Percentiles rank a stretch among this genome's conserved stretches.
phyloP scores from a whole-genome alignment of 2,113 vertebrate species.

The Psilopsiagon aymara region DNA sequence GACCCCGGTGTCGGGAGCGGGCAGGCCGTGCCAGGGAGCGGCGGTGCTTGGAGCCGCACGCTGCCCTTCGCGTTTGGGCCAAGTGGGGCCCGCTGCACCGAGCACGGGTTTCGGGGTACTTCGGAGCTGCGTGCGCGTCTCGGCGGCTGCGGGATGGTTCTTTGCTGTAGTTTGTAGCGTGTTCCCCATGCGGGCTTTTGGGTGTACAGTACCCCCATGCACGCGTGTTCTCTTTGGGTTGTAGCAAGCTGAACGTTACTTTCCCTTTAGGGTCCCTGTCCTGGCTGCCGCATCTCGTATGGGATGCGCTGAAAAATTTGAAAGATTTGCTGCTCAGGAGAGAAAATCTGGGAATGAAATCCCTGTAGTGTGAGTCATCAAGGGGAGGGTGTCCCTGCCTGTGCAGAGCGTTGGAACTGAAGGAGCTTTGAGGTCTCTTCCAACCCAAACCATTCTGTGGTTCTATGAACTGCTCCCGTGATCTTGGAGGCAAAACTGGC shows the following conservation, averaged over 20 bases:
- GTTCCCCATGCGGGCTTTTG: not conserved
- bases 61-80: not conserved
- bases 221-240: not conserved
- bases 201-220: fast-evolving
- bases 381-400: not conserved
- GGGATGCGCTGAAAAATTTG: not conserved
- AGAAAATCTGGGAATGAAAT: not conserved
- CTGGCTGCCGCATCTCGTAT: not conserved
- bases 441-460: not conserved
- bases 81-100: fast-evolving
- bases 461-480: not conserved
- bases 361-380: not conserved
- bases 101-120: not conserved
- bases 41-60: not conserved
- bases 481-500: not conserved
- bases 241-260: not conserved
- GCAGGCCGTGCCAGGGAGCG: not conserved
- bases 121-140: fast-evolving
- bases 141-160: not conserved
- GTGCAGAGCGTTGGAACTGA: not conserved
- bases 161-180: not conserved
- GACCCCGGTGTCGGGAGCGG: not conserved
- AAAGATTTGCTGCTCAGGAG: not conserved
- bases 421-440: not conserved
- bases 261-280: not conserved